Base-by-base conservation (phyloP, 2,113 vertebrate species). In the Semnornis frantzii region DNA sequence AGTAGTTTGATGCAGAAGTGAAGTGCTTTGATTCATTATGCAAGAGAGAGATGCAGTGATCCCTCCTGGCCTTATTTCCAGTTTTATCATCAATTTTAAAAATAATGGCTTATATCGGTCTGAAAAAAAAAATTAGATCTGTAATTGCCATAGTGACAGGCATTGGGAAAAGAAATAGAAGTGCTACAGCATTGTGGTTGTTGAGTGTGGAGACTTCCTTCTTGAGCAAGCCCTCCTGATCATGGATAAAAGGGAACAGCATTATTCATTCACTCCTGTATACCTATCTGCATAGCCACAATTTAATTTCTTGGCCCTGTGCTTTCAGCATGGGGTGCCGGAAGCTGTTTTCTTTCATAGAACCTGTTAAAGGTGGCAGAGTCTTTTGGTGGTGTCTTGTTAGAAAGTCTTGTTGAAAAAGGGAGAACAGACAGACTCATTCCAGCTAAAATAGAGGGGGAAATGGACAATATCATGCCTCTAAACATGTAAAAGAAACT, bases 11-110 rank as follows among this genome's bases (percentile, higher is more conserved):
- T 84, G 39, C 23, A 82, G 59, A 86, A 92, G 78, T 62, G 33
- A 82, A 39, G 28, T 62, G 92, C 73, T 93, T 95, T 73, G 74
- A 78, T 83, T 77, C 42, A 65, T 93, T 86, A 87, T 92, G 59
- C 65, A 90, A 71, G 44, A 89, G 70, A 54, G 21, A 86, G 33
- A 72, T 92, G 44, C 37, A 88, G 15, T 83, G 72, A 75, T 82
- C 28, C 31, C 20, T 88, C 86, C 85, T 33, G 7, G 70, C 76
- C 48, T 86, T 88, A 48, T 59, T 72, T 68, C 28, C 27, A 76
- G 16, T 90, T 93, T 76, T 85, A 89, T 73, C 46, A 39, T 42
- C 59, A 30, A 27, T 66, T 91, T 90, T 68, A 27, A 90, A 92
- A 88, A 57, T 59, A 92, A 90, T 54, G 30, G 4, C 23, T 88